A percentile compares a stretch with the other conserved stretches of the same genome.
phyloP scores from a whole-genome alignment of 2,797 vertebrate genomes.

The Lepilemur ruficaudatus region DNA sequence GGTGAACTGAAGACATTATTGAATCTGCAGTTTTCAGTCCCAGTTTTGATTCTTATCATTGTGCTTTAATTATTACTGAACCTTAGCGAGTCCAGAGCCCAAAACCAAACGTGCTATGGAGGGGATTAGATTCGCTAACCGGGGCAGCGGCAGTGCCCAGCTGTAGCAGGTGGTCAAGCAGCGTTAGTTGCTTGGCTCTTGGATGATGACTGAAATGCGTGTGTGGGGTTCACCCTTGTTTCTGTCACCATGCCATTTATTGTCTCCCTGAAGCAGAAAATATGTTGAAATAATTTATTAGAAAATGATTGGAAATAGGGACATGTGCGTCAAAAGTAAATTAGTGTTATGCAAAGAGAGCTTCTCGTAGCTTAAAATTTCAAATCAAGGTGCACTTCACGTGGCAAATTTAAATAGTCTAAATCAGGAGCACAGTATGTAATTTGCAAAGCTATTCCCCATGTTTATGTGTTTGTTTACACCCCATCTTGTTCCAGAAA shows the following conservation, averaged over 20 bases:
- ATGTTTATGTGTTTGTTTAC: background rate
- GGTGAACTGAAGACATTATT: background rate
- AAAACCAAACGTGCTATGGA: background rate
- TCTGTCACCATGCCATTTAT: background rate
- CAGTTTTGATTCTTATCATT: background rate
- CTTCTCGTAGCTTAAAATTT: background rate
- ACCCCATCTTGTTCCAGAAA: background rate
- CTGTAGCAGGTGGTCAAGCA: background rate
- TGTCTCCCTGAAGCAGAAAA: conserved; percentile 5
- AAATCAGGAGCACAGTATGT: background rate
- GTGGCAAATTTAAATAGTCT: background rate
- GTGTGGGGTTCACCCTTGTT: background rate
- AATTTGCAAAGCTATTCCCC: background rate
- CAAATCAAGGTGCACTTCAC: background rate
- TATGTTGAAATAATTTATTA: background rate
- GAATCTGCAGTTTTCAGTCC: background rate
- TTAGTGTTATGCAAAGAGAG: background rate
- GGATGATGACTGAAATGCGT: background rate
- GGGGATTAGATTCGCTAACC: background rate
- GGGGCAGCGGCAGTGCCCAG: background rate
- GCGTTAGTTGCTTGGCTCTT: background rate
- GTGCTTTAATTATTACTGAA: background rate
- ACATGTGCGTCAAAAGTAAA: background rate
- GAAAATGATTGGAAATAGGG: background rate
- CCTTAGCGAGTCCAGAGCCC: background rate